Evolutionary conservation across 2,888 invertebrate genomes (phyloP).

Genomic region (Lycocerus yunnanus): DNA sequence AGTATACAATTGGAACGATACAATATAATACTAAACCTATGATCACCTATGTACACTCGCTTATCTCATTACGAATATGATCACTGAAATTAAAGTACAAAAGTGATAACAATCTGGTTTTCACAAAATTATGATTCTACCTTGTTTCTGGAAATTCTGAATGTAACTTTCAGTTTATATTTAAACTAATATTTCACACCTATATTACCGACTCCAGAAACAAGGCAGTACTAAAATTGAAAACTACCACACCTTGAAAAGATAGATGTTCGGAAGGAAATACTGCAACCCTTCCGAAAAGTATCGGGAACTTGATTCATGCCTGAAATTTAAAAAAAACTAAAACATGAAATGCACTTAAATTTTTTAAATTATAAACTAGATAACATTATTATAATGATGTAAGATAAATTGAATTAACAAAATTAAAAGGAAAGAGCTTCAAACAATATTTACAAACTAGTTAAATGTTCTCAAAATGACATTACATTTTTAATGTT

Average conservation of each 20-base stretch:
- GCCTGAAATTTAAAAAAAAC: slow-evolving; percentile 44
- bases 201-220: slow-evolving; percentile 31
- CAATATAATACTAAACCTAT: slow-evolving; percentile 42
- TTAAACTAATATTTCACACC: background rate
- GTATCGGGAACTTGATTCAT: slow-evolving; percentile 19
- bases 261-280: slow-evolving; percentile 35
- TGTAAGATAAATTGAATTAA: slow-evolving; percentile 15
- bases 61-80: slow-evolving; percentile 21
- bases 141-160: slow-evolving; percentile 6
- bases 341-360: slow-evolving; percentile 15
- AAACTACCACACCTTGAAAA: slow-evolving; percentile 44
- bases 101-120: slow-evolving; percentile 30
- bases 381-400: slow-evolving; percentile 16
- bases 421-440: slow-evolving; percentile 42
- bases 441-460: slow-evolving; percentile 22
- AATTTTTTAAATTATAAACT: slow-evolving; percentile 8
- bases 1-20: slow-evolving; percentile 42
- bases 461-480: slow-evolving; percentile 22
- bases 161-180: background rate
- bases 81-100: slow-evolving; percentile 44
- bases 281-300: slow-evolving; percentile 39
- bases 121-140: slow-evolving; percentile 10
- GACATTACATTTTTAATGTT: slow-evolving; percentile 47
- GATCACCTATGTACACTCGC: slow-evolving; percentile 20
- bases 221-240: slow-evolving; percentile 35